Evolutionary conservation across 2,797 vertebrate genomes (phyloP).

Genomic region (Sebastes ruberrimus): DNA sequence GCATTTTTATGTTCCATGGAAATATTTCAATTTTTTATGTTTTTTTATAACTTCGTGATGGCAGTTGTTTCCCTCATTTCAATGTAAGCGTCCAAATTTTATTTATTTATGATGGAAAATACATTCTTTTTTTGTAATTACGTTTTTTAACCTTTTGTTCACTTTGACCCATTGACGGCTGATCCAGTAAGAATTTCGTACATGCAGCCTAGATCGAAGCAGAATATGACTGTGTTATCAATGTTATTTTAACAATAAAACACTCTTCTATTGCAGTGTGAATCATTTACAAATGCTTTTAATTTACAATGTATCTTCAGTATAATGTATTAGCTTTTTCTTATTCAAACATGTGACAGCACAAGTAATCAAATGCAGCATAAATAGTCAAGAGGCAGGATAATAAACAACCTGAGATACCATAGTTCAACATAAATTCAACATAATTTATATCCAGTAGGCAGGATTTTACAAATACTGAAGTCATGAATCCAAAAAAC

Average conservation of each 20-base stretch:
- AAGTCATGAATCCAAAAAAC: not conserved
- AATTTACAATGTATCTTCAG: not conserved
- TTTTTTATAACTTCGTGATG: constrained; percentile 73
- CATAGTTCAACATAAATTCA: not conserved
- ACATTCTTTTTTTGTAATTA: constrained; percentile 73
- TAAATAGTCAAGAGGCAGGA: not conserved
- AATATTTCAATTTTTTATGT: constrained; percentile 52
- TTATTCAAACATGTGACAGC: not conserved
- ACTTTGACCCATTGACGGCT: constrained; percentile 69
- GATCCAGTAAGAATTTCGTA: constrained; percentile 74
- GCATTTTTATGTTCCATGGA: constrained; percentile 53
- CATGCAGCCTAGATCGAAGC: constrained; percentile 72
- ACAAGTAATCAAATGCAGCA: not conserved
- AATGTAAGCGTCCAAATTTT: constrained; percentile 75
- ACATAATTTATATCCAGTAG: not conserved
- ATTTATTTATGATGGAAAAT: constrained; percentile 86
- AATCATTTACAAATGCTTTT: constrained; percentile 18
- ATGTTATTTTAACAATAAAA: constrained; percentile 88
- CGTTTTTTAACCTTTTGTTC: constrained; percentile 63
- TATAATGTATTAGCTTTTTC: not conserved
- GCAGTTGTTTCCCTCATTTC: constrained; percentile 62
- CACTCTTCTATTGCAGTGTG: constrained; percentile 73
- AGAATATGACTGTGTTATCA: constrained; percentile 81
- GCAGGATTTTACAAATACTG: not conserved
- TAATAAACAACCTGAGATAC: not conserved